Conservation (phyloP, 1,140 invertebrate species). For the Oncopodura yosiiana region DNA sequence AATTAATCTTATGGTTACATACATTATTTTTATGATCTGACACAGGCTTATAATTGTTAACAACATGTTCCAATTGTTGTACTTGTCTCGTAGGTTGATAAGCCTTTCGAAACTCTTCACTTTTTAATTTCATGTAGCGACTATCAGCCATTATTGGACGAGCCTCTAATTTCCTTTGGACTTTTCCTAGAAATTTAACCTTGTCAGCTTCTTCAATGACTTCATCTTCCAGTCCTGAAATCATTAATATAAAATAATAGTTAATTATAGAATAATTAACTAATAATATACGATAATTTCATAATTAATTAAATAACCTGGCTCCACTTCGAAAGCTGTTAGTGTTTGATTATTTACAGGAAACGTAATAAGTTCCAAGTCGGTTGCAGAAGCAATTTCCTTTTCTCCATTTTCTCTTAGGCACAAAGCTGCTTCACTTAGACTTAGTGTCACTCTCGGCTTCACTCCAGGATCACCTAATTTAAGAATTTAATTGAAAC, state of each 20-base stretch:
- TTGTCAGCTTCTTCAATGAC: conserved; percentile 56
- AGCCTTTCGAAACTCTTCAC: conserved; percentile 72
- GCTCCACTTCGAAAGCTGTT: conserved; percentile 80
- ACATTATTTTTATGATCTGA: conserved; percentile 85
- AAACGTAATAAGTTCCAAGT: conserved; percentile 80
- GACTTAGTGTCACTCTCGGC: conserved; percentile 58
- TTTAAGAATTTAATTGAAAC: too few species aligned
- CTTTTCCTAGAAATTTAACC: conserved; percentile 79
- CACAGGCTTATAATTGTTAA: conserved; percentile 76
- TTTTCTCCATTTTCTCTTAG: conserved; percentile 58
- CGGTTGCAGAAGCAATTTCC: conserved; percentile 68
- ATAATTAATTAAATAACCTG: too few species aligned
- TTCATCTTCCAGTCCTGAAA: too few species aligned
- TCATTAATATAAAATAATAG: too few species aligned
- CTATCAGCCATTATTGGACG: conserved; percentile 73
- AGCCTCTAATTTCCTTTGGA: conserved; percentile 89
- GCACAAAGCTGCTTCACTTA: conserved; percentile 59
- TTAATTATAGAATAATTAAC: too few species aligned
- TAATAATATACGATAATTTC: too few species aligned
- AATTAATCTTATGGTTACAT: conserved; percentile 40
- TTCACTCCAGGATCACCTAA: too few species aligned
- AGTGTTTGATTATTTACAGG: conserved; percentile 77
- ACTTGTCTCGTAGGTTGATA: conserved; percentile 65
- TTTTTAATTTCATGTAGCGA: conserved; percentile 80
- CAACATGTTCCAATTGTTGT: conserved; percentile 67